Percentiles rank a stretch among this genome's conserved stretches.
phyloP scores from a whole-genome alignment of 1,140 invertebrate genomes.

The Trichonephila clavata region DNA sequence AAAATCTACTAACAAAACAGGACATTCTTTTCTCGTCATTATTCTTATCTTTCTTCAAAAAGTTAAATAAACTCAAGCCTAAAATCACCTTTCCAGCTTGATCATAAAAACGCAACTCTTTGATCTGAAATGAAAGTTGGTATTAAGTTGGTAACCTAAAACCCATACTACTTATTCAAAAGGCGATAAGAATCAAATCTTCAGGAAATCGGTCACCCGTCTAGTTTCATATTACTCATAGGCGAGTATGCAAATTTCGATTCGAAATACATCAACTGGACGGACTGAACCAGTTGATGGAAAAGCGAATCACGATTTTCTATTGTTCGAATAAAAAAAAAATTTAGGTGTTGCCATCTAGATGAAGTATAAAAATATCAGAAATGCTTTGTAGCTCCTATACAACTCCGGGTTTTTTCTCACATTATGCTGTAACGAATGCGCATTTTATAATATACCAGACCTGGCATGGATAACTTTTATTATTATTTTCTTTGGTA shows the following conservation, averaged over 20 bases:
- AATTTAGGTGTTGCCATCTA: neutral
- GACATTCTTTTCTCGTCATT: no score
- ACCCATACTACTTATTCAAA: neutral
- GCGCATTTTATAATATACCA: neutral
- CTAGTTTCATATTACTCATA: neutral
- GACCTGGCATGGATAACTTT: neutral
- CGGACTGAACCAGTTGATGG: conserved; percentile 2
- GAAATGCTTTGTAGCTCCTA: neutral
- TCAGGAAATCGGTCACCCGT: conserved; percentile 23
- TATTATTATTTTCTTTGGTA: neutral
- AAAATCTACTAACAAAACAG: no score
- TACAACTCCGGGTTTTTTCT: neutral
- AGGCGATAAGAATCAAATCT: conserved; percentile 25
- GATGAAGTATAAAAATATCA: neutral
- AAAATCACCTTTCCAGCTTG: neutral
- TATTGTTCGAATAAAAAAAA: neutral
- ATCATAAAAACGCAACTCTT: neutral
- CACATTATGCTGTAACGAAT: neutral
- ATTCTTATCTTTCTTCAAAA: no score
- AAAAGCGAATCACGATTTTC: neutral
- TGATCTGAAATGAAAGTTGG: neutral
- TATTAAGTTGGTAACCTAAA: conserved; percentile 38
- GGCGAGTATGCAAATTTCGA: conserved; percentile 1
- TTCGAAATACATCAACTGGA: neutral
- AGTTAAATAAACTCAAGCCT: no score